Evolutionary conservation across 2,113 vertebrate species (phyloP).

Genomic region (Gyps fulvus): DNA sequence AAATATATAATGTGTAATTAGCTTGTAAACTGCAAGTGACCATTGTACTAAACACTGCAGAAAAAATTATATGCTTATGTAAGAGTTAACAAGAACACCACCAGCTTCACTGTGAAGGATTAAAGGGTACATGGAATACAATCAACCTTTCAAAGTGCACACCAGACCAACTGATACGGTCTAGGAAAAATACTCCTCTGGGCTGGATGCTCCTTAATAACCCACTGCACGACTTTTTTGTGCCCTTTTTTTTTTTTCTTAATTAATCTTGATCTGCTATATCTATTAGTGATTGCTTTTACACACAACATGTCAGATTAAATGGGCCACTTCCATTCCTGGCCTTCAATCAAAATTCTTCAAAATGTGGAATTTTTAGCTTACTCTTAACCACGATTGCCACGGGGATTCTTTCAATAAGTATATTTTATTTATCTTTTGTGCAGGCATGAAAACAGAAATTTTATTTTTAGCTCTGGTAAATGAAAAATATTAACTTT

Average conservation of each 20-base stretch:
- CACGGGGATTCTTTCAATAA: not conserved
- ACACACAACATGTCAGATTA: not conserved
- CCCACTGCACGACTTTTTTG: not conserved
- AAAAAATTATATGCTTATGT: not conserved
- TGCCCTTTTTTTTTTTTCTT: not conserved
- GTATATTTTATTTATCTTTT: not conserved
- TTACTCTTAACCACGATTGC: not conserved
- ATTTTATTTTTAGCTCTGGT: slow-evolving; percentile 6
- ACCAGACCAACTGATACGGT: not conserved
- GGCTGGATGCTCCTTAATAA: not conserved
- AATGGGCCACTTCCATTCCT: not conserved
- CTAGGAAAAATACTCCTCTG: not conserved
- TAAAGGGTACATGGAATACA: not conserved
- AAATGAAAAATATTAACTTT: not conserved
- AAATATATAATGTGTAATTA: not conserved
- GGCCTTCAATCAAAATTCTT: not conserved
- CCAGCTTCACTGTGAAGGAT: not conserved
- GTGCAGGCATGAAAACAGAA: not conserved
- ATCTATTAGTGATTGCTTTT: not conserved
- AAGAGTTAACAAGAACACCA: not conserved
- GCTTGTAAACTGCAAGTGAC: not conserved
- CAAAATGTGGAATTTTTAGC: not conserved
- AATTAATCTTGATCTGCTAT: not conserved
- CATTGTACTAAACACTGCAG: not conserved
- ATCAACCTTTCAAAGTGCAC: not conserved